Conservation (phyloP, 53 echinoderm and acorn worm species). For the Paracentrotus lividus region DNA sequence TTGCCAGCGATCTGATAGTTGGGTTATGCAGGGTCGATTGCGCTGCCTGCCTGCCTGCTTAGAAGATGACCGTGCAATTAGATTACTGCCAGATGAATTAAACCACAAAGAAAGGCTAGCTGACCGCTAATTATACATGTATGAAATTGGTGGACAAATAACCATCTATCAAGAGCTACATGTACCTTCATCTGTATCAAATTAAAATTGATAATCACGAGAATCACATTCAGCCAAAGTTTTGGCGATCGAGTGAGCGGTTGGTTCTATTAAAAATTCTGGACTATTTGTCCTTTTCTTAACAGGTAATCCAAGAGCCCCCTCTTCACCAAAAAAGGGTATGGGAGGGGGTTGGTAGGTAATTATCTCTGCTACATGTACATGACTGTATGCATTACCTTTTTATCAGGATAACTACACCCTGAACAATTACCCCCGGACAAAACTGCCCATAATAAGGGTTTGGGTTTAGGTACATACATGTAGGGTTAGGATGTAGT, state of each 20-base stretch:
- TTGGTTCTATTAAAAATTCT: not conserved
- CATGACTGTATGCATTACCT: too few relatives aligned
- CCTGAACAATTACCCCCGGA: too few relatives aligned
- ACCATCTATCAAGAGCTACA: too few relatives aligned
- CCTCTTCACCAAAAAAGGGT: not conserved
- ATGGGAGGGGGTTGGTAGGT: too few relatives aligned
- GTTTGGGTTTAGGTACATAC: too few relatives aligned
- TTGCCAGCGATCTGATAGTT: conserved; percentile 9
- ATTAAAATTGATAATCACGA: not conserved
- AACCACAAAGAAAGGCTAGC: not conserved
- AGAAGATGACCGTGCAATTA: not conserved
- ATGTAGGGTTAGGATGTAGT: too few relatives aligned
- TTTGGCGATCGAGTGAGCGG: not conserved
- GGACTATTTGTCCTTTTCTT: not conserved
- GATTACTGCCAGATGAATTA: not conserved
- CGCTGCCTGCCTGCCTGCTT: not conserved
- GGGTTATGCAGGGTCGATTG: conserved; percentile 2
- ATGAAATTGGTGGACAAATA: not conserved
- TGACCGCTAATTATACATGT: not conserved
- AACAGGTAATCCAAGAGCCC: not conserved
- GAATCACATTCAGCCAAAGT: not conserved
- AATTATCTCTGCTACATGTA: too few relatives aligned
- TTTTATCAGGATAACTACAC: too few relatives aligned
- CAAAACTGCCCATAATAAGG: too few relatives aligned
- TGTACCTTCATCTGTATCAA: not conserved